Evolutionary conservation across 2,888 invertebrate species (phyloP).

Genomic region (Pterostichus madidus): DNA sequence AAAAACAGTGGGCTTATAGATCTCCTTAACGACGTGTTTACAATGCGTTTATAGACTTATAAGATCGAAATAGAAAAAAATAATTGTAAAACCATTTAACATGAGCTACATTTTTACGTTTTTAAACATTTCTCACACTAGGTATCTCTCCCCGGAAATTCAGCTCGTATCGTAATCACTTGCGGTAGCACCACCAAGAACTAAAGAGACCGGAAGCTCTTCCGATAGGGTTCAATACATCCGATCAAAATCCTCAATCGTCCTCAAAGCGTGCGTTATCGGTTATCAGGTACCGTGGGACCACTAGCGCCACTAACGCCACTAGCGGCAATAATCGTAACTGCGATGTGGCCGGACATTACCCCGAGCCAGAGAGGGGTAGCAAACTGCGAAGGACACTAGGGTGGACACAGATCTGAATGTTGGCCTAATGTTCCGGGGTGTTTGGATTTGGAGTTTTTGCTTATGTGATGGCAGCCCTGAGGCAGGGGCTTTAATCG

Average conservation of each 20-base stretch:
- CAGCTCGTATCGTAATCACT: too few species aligned
- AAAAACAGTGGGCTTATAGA: too few species aligned
- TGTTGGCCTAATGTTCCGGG: slow-evolving; percentile 6
- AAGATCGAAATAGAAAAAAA: too few species aligned
- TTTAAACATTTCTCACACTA: too few species aligned
- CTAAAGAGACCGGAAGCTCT: not conserved
- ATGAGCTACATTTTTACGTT: too few species aligned
- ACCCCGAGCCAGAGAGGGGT: not conserved
- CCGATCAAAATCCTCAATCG: slow-evolving; percentile 43
- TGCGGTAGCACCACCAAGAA: too few species aligned
- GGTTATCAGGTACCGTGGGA: slow-evolving; percentile 63
- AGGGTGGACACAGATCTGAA: slow-evolving; percentile 23
- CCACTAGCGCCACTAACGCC: slow-evolving; percentile 53
- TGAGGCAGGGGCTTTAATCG: slow-evolving; percentile 7
- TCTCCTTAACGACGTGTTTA: too few species aligned
- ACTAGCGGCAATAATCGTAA: slow-evolving; percentile 61
- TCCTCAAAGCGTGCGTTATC: slow-evolving; percentile 44
- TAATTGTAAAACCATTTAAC: too few species aligned
- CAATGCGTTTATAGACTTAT: too few species aligned
- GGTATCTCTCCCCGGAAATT: too few species aligned
- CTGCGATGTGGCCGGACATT: slow-evolving; percentile 42
- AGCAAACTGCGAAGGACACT: slow-evolving; percentile 2
- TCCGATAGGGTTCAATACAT: slow-evolving; percentile 38
- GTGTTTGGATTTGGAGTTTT: slow-evolving; percentile 43
- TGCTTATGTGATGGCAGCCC: slow-evolving; percentile 35